Conservation (phyloP, 2,888 invertebrate genomes). For the Cephus sareptanus region DNA sequence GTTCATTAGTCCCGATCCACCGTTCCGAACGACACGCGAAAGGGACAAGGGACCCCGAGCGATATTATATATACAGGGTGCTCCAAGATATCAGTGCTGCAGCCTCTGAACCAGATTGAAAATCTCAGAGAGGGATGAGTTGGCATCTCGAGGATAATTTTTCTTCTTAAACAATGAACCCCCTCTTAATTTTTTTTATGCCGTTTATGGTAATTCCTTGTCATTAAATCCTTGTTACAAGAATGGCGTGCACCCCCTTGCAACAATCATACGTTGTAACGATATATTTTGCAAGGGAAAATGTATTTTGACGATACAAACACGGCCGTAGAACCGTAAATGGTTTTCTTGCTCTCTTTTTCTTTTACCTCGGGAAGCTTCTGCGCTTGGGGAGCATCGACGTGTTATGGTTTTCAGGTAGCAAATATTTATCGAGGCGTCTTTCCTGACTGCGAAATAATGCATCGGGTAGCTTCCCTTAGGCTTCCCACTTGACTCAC, state of each 20-base stretch:
- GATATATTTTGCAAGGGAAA: not conserved
- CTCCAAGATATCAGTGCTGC: not conserved
- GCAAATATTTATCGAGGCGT: conserved; percentile 43
- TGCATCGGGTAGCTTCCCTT: conserved; percentile 28
- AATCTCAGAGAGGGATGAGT: not conserved
- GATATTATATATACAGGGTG: conserved; percentile 33
- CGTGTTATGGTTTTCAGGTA: conserved; percentile 38
- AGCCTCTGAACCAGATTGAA: not conserved
- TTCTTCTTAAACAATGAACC: too few relatives aligned
- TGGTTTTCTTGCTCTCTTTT: conserved; percentile 17
- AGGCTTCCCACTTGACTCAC: conserved; percentile 1
- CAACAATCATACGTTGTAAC: not conserved
- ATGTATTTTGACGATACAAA: not conserved
- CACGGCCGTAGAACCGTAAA: not conserved
- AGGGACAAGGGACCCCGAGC: conserved; percentile 42
- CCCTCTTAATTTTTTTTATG: too few relatives aligned
- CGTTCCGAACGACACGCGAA: conserved; percentile 51
- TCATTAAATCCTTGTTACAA: not conserved
- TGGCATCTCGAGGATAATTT: not conserved
- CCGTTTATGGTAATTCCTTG: not conserved
- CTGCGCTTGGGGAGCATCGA: not conserved
- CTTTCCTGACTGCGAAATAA: conserved; percentile 43
- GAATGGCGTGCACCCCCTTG: not conserved
- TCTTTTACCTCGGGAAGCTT: conserved; percentile 3
- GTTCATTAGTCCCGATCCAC: conserved; percentile 58